Evolutionary conservation across 2,113 vertebrate genomes (phyloP), one percentile per base, ranked within the genome.

Genomic region (Sprattus sprattus): DNA sequence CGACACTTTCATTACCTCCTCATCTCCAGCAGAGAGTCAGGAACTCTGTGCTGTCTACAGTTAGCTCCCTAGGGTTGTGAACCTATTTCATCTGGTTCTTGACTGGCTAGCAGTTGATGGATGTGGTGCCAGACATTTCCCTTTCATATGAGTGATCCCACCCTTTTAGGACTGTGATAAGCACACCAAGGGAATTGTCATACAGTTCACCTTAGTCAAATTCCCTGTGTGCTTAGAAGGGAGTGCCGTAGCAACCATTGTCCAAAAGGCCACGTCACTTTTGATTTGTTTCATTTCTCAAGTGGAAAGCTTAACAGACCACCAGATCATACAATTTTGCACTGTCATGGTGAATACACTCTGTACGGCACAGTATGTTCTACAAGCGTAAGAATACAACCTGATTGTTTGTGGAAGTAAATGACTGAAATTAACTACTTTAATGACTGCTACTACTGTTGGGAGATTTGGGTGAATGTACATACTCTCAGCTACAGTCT

Each of bases 201-300:
- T 1, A 78, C 28, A 13, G 11, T 60, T 57, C 15, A 45, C 44
- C 71, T 45, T 4, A 60, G 57, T 87, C 80, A 84, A 52, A 78
- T 25, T 64, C 25, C 81, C 57, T 81, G 71, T 78, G 28, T 81
- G 1, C 22, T 25, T 22, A n/a, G 6, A 39, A 87, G 44, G 28
- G 84, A 82, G 57, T 85, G 83, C 50, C 67, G 85, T 32, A 25
- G 20, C 6, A 4, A 22, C 44, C 28, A 82, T 89, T 89, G 85
- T 47, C 6, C 9, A 8, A 49, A 2, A 10, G 11, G 47, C 47
- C 47, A 49, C 50, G 22, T 20, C 54, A 22, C 54, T 20, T 57
- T 57, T 57, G 54, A 6, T 20, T 15, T 54, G 50, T 13, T 15
- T 54, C 18, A 6, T 54, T 32, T 71, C 2, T 32, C n/a, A 13